A percentile compares a stretch with the other conserved stretches of the same genome.
These are phyloP conservation scores for Serrognathus titanus DNA, from an alignment of 2,888 invertebrate genomes.

Conservation along the genomic window DNA sequence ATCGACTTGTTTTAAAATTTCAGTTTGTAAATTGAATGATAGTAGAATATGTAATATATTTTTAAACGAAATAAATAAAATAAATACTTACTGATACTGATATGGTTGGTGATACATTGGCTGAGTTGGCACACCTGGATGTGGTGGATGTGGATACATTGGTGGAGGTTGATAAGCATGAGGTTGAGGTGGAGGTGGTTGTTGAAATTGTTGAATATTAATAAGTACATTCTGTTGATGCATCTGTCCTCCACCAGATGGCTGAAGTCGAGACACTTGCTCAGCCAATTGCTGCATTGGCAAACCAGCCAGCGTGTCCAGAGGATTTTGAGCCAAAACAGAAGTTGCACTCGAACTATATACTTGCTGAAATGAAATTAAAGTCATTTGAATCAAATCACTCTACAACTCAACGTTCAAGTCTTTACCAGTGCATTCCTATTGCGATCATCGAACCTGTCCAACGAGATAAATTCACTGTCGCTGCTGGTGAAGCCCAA, in stretches of 20 bases:
- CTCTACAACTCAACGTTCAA: neutral
- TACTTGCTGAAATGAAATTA: conserved; percentile 36
- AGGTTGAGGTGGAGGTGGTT: conserved; percentile 44
- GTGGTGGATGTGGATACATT: conserved; percentile 44
- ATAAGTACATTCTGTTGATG: conserved; percentile 65
- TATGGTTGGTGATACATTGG: conserved; percentile 39
- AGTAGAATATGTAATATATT: too few relatives aligned
- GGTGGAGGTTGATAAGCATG: conserved; percentile 52
- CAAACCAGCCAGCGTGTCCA: conserved; percentile 42
- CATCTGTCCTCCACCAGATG: conserved; percentile 41
- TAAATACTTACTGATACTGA: conserved; percentile 43
- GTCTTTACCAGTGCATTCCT: conserved; percentile 40
- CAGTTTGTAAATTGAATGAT: too few relatives aligned
- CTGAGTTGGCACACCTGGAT: conserved; percentile 43
- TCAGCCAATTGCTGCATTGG: conserved; percentile 52
- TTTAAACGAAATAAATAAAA: neutral
- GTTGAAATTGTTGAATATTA: conserved; percentile 62
- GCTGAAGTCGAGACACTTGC: conserved; percentile 48
- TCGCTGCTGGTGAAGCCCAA: conserved; percentile 45
- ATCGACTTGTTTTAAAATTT: too few relatives aligned
- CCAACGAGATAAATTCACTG: conserved; percentile 46
- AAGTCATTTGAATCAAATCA: neutral
- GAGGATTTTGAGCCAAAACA: conserved; percentile 26
- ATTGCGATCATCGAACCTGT: conserved; percentile 42
- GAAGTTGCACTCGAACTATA: conserved; percentile 35